These are phyloP conservation scores for Branchinecta lindahli DNA, from an alignment of 1,140 invertebrate species.

Conservation along the genomic window DNA sequence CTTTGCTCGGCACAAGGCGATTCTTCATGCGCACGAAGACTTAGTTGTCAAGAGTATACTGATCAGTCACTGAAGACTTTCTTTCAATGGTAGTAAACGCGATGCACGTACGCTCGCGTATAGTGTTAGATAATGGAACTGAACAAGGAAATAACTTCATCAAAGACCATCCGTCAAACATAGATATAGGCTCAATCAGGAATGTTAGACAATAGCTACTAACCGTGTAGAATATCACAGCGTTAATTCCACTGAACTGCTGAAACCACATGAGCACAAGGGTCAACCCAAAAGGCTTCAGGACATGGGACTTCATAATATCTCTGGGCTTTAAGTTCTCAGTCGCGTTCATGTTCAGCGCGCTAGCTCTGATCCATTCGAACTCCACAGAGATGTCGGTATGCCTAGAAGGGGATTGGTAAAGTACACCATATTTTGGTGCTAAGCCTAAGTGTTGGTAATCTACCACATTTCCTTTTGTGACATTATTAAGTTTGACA, in stretches of 20 bases:
- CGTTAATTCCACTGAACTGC: constrained; percentile 50
- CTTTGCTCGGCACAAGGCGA: no score
- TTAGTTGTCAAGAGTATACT: no score
- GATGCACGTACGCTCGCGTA: no score
- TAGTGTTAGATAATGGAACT: constrained; percentile 26
- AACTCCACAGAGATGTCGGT: constrained; percentile 16
- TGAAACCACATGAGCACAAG: constrained; percentile 40
- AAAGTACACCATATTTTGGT: not conserved
- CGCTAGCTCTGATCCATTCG: constrained; percentile 10
- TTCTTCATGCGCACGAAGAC: no score
- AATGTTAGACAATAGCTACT: constrained; percentile 36
- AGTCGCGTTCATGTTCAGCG: not conserved
- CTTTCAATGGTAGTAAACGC: no score
- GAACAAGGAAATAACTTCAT: constrained; percentile 33
- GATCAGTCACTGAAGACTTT: no score
- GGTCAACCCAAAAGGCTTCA: constrained; percentile 32
- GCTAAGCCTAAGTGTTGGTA: not conserved
- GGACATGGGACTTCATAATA: constrained; percentile 21
- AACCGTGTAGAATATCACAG: constrained; percentile 50
- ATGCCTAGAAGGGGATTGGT: not conserved
- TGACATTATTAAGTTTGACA: no score
- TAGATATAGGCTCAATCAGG: constrained; percentile 33
- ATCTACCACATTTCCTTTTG: constrained; percentile 8
- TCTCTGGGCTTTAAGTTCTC: not conserved
- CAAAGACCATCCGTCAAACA: no score